These are phyloP conservation scores for Dinocampus coccinellae DNA, from an alignment of 2,888 invertebrate genomes.

Conservation along the genomic window DNA sequence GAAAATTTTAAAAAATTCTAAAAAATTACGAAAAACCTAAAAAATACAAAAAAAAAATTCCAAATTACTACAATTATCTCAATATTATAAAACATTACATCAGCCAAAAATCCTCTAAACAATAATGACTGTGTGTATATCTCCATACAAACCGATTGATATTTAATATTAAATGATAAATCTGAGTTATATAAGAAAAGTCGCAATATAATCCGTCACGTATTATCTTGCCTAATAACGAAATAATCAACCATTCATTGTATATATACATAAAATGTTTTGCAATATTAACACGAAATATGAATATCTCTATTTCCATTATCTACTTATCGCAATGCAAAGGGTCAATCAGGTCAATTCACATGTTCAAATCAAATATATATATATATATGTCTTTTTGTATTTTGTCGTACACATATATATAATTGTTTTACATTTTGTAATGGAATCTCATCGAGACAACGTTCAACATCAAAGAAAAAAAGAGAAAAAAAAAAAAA, in stretches of 20 bases:
- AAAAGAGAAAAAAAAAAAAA: too few relatives aligned
- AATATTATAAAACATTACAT: too few relatives aligned
- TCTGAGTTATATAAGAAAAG: conserved; percentile 41
- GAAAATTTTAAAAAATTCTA: too few relatives aligned
- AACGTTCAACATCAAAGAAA: too few relatives aligned
- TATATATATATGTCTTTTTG: neutral
- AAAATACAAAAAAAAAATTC: too few relatives aligned
- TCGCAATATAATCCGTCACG: conserved; percentile 39
- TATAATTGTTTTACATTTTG: neutral
- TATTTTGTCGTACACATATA: neutral
- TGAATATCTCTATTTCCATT: conserved; percentile 41
- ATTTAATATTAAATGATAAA: neutral
- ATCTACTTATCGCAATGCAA: conserved; percentile 44
- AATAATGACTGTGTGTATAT: neutral
- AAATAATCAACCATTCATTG: conserved; percentile 9
- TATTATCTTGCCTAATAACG: conserved; percentile 39
- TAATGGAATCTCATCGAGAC: neutral
- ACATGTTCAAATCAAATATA: neutral
- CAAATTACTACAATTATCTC: too few relatives aligned
- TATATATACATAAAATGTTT: conserved; percentile 42
- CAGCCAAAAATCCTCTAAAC: neutral
- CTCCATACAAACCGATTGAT: neutral
- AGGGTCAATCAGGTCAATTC: conserved; percentile 43
- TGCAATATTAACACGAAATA: conserved; percentile 35
- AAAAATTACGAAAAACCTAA: too few relatives aligned